phyloP scores from a whole-genome alignment of 2,888 invertebrate genomes.

The Oasisia sp. region DNA sequence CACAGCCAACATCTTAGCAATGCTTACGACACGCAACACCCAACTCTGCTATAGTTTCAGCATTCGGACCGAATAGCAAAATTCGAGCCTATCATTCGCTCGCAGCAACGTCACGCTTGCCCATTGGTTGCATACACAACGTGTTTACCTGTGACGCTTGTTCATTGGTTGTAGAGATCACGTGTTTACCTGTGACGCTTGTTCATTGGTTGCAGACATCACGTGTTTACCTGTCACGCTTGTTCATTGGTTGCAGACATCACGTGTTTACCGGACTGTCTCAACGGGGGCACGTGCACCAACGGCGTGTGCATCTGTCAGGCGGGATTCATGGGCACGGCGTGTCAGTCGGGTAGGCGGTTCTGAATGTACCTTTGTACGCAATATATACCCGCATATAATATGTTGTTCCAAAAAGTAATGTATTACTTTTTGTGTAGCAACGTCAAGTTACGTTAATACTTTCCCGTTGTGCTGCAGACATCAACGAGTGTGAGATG shows the following conservation, averaged over 20 bases:
- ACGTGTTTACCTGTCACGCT: slow-evolving; percentile 35
- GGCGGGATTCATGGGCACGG: slow-evolving; percentile 43
- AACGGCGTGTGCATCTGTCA: slow-evolving; percentile 43
- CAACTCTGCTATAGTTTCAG: too few species aligned
- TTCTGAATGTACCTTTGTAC: too few species aligned
- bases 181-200: not conserved
- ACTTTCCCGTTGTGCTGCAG: slow-evolving; percentile 30
- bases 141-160: not conserved
- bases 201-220: slow-evolving; percentile 33
- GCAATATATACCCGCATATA: too few species aligned
- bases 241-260: slow-evolving; percentile 32
- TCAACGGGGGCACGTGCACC: slow-evolving; percentile 46
- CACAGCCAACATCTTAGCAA: not conserved
- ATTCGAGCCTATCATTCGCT: too few species aligned
- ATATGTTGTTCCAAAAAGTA: too few species aligned
- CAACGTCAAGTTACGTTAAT: too few species aligned
- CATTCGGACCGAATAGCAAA: too few species aligned
- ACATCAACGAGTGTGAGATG: slow-evolving; percentile 44
- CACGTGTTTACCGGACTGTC: slow-evolving; percentile 45
- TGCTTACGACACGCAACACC: not conserved
- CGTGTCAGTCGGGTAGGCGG: slow-evolving; percentile 46
- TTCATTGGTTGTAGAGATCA: too few species aligned
- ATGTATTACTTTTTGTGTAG: too few species aligned
- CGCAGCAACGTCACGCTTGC: too few species aligned
- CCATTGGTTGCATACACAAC: too few species aligned